phyloP scores from a whole-genome alignment of 2,888 invertebrate species.

The Dusona sp. region DNA sequence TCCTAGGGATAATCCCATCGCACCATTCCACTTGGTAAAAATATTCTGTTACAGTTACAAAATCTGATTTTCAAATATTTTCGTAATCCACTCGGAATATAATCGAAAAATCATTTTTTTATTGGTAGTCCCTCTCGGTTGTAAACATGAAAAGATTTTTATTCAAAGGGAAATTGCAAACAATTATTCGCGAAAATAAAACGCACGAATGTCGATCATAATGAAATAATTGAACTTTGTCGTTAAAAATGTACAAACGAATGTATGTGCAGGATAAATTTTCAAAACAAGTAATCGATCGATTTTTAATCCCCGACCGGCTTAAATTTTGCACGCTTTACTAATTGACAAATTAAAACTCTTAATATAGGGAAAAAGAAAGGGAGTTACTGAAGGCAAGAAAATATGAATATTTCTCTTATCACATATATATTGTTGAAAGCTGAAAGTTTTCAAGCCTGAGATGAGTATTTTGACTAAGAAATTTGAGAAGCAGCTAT shows the following conservation, averaged over 20 bases:
- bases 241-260: background rate
- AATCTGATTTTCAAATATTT: background rate
- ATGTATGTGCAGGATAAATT: background rate
- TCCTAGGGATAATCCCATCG: background rate
- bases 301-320: background rate
- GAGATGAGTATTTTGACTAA: conserved; percentile 5
- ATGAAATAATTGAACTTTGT: background rate
- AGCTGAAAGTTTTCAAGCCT: conserved; percentile 10
- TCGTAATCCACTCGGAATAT: background rate
- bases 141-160: background rate
- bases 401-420: background rate
- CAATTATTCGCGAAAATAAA: background rate
- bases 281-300: background rate
- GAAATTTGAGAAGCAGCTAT: background rate
- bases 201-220: too few species aligned
- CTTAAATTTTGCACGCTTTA: background rate
- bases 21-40: background rate
- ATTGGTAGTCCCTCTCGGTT: background rate
- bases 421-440: background rate
- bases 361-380: background rate
- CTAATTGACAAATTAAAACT: background rate
- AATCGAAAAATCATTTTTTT: background rate
- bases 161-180: background rate
- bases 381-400: background rate
- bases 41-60: background rate